A percentile compares a stretch with the other conserved stretches of the same genome.
Conservation (phyloP, 2,888 invertebrate species). For the Mactromeris polynyma region DNA sequence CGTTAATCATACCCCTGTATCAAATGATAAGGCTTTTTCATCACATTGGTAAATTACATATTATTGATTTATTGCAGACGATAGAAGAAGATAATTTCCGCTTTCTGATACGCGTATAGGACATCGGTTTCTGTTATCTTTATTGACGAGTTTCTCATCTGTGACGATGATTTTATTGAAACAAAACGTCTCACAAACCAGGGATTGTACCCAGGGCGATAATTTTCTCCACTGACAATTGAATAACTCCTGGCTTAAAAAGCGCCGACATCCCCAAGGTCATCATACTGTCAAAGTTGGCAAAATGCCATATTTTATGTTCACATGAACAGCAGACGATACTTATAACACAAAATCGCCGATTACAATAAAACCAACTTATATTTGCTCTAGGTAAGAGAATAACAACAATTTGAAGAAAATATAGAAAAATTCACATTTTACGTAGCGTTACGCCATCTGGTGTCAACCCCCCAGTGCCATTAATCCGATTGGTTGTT, state of each 20-base stretch:
- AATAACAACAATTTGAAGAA: background rate
- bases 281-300: background rate
- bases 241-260: background rate
- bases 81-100: background rate
- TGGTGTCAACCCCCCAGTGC: background rate
- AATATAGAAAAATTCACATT: background rate
- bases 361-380: too few relatives aligned
- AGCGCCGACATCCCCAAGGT: background rate
- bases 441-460: background rate
- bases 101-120: background rate
- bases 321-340: background rate
- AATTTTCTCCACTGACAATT: background rate
- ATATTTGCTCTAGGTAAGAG: background rate
- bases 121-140: background rate
- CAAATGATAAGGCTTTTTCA: background rate
- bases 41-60: conserved; percentile 9
- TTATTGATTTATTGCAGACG: background rate
- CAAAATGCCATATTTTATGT: background rate
- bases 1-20: background rate
- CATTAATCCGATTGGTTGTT: background rate
- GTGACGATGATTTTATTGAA: background rate
- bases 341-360: background rate
- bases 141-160: background rate
- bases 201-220: background rate
- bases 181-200: background rate